Evolutionary conservation across 2,797 vertebrate genomes (phyloP).

Genomic region (Merluccius polli): DNA sequence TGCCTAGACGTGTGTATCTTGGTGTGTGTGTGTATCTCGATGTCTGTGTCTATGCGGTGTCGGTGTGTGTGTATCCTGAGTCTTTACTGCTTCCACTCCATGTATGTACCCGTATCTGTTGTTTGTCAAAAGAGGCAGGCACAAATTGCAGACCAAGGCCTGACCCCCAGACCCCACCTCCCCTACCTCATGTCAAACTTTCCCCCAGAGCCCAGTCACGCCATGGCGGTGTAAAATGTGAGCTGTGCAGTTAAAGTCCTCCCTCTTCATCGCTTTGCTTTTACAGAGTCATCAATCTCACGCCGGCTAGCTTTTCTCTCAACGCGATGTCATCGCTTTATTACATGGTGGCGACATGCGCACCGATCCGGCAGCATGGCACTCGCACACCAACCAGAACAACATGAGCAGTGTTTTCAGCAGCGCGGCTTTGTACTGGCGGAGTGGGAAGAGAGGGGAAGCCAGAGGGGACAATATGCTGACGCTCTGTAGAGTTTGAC

Average conservation of each 20-base stretch:
- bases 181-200: not conserved
- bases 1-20: too few relatives aligned
- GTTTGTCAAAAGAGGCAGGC: not conserved
- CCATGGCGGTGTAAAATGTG: not conserved
- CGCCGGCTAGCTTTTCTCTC: not conserved
- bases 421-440: too few relatives aligned
- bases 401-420: too few relatives aligned
- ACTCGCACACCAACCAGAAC: not conserved
- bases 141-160: too few relatives aligned
- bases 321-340: conserved; percentile 7
- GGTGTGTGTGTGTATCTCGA: too few relatives aligned
- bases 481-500: too few relatives aligned
- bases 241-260: conserved; percentile 12
- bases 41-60: too few relatives aligned
- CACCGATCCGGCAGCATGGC: not conserved
- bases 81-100: not conserved
- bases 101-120: not conserved
- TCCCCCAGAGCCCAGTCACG: not conserved
- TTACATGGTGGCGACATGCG: not conserved
- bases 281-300: conserved; percentile 22
- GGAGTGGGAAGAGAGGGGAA: too few relatives aligned
- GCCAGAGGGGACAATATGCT: too few relatives aligned
- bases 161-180: too few relatives aligned
- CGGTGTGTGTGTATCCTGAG: too few relatives aligned
- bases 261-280: conserved; percentile 12